Percentiles rank a stretch among this genome's conserved stretches.
phyloP scores from a whole-genome alignment of 2,113 vertebrate genomes.

The Menura novaehollandiae region DNA sequence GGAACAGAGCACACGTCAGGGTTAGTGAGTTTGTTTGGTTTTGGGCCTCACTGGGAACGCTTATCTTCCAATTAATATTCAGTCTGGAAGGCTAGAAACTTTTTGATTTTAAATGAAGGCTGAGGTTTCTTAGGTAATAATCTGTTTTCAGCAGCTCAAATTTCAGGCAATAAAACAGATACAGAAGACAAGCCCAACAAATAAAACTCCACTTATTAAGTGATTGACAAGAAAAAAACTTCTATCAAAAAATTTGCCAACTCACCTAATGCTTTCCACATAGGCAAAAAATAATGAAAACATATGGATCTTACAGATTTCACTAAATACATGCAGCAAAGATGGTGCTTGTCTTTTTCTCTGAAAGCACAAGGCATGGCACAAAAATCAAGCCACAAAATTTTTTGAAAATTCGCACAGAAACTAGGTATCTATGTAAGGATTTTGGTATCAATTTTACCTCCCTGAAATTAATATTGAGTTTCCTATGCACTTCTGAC shows the following conservation, averaged over 20 bases:
- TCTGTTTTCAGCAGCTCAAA: background rate
- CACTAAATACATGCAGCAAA: background rate
- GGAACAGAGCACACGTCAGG: background rate
- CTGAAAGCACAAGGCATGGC: background rate
- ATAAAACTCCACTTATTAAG: background rate
- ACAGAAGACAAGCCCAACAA: background rate
- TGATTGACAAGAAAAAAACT: background rate
- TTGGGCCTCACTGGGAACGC: background rate
- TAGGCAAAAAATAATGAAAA: background rate
- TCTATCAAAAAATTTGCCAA: background rate
- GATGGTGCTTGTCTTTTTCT: background rate
- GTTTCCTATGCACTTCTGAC: background rate
- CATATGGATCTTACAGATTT: background rate
- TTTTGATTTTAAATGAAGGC: background rate
- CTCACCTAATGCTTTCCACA: background rate
- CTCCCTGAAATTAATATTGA: background rate
- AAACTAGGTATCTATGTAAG: rapidly evolving
- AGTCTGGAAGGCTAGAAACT: background rate
- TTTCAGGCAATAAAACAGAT: background rate
- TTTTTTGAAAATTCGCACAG: background rate
- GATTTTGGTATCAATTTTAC: background rate
- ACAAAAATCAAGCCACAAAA: background rate
- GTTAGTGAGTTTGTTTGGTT: background rate
- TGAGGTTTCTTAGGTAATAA: background rate
- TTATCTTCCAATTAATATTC: constrained; percentile 3